Percentiles rank a stretch among this genome's conserved stretches.
These are phyloP conservation scores for Netelia inedita DNA, from an alignment of 2,888 invertebrate genomes.

Conservation along the genomic window DNA sequence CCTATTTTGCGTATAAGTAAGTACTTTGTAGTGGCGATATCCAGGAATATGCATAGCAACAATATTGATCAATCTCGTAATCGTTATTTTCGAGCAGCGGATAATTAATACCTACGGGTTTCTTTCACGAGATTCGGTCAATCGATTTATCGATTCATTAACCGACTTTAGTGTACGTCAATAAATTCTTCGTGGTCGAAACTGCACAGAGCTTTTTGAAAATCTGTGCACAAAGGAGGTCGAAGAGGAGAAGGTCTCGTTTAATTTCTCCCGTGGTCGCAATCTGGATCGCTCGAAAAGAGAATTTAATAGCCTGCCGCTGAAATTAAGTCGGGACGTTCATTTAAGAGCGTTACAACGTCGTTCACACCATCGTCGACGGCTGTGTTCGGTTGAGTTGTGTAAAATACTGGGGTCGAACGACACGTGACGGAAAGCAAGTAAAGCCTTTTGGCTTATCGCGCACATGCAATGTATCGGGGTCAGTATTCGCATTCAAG, in stretches of 20 bases:
- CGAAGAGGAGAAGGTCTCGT: not conserved
- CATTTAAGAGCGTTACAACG: constrained; percentile 57
- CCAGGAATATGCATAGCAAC: too few species aligned
- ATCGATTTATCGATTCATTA: too few species aligned
- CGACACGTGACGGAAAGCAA: constrained; percentile 52
- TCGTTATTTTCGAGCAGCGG: too few species aligned
- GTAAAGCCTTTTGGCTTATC: constrained; percentile 67
- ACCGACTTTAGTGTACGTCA: too few species aligned
- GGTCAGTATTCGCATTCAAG: constrained; percentile 61
- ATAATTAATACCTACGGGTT: too few species aligned
- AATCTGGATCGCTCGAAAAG: not conserved
- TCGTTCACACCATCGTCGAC: constrained; percentile 7
- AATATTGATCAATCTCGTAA: too few species aligned
- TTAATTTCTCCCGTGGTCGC: not conserved
- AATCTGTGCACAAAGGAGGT: not conserved
- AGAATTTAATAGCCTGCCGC: constrained; percentile 27
- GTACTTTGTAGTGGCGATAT: too few species aligned
- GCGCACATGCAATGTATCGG: constrained; percentile 48
- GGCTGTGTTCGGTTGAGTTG: not conserved
- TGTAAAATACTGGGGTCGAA: constrained; percentile 4
- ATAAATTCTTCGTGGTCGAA: too few species aligned
- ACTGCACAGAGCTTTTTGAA: too few species aligned
- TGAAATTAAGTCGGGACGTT: constrained; percentile 67
- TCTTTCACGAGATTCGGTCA: too few species aligned
- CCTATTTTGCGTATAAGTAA: too few species aligned